A percentile compares a stretch with the other conserved stretches of the same genome.
These are phyloP conservation scores for Dryoscopus gambensis DNA, from an alignment of 2,113 vertebrate species.

Conservation along the genomic window DNA sequence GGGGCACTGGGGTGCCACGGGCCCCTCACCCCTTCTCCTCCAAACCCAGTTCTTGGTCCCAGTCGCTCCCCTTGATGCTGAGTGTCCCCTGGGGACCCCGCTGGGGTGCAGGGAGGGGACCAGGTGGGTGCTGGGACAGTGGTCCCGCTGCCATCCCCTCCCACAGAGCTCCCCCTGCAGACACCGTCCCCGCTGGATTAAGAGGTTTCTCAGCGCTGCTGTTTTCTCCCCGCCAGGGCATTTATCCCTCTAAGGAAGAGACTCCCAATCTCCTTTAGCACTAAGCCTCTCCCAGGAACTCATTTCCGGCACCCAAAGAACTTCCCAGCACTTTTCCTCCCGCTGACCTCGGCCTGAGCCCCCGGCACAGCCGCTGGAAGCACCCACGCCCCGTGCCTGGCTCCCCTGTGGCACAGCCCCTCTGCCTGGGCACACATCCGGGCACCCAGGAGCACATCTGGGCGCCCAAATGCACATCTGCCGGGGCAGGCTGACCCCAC, in stretches of 20 bases:
- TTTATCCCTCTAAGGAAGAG: neutral
- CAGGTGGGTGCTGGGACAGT: rapidly evolving
- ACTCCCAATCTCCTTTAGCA: neutral
- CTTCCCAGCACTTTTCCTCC: neutral
- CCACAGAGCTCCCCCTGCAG: neutral
- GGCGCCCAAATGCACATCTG: neutral
- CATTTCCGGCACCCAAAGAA: neutral
- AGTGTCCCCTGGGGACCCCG: neutral
- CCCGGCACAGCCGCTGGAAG: rapidly evolving
- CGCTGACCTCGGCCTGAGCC: rapidly evolving
- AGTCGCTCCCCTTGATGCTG: rapidly evolving
- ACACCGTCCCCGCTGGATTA: rapidly evolving
- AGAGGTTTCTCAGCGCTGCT: neutral
- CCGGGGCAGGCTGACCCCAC: neutral
- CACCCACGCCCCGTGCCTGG: rapidly evolving
- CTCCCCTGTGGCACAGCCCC: neutral
- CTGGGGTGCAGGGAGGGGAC: neutral
- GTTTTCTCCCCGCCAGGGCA: neutral
- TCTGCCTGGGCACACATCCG: neutral
- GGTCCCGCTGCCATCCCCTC: rapidly evolving
- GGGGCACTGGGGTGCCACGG: neutral
- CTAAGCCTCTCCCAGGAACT: neutral
- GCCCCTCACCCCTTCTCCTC: neutral
- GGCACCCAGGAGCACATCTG: neutral
- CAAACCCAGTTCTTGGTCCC: neutral